Conservation (phyloP, 2,113 vertebrate species). For the Oenanthe melanoleuca region DNA sequence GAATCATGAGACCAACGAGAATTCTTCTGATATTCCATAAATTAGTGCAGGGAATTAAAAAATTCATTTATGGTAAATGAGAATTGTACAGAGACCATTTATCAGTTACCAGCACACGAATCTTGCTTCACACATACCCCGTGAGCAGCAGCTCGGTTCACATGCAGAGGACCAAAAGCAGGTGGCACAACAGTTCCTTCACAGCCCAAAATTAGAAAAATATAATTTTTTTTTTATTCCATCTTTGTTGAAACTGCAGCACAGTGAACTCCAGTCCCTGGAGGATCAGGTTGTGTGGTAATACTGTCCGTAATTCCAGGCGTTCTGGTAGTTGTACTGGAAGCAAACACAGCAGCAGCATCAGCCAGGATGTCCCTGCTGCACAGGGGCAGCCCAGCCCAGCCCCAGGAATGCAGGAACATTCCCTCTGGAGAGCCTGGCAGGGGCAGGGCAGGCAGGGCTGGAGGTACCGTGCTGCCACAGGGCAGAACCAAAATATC, state of each 20-base stretch:
- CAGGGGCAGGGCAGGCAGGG: neutral
- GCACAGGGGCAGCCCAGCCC: neutral
- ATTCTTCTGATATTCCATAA: conserved; percentile 62
- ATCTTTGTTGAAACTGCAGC: conserved; percentile 39
- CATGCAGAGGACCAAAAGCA: conserved; percentile 72
- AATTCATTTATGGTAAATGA: conserved; percentile 56
- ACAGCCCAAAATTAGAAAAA: conserved; percentile 75
- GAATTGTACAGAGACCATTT: conserved; percentile 59
- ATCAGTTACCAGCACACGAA: conserved; percentile 59
- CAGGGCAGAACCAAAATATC: rapidly evolving
- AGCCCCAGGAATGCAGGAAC: neutral
- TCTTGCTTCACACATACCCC: conserved; percentile 61
- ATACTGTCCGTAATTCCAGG: conserved; percentile 98
- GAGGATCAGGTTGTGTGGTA: conserved; percentile 92
- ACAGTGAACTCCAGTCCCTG: neutral
- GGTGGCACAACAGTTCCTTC: conserved; percentile 70
- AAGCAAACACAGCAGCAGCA: neutral
- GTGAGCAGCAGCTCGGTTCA: conserved; percentile 51
- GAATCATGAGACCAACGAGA: conserved; percentile 23
- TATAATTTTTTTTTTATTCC: conserved; percentile 50
- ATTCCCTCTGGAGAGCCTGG: rapidly evolving
- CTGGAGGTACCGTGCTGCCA: rapidly evolving
- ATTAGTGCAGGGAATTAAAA: conserved; percentile 70
- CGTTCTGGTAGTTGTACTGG: conserved; percentile 91
- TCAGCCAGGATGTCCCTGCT: neutral